phyloP scores from a whole-genome alignment of 2,888 invertebrate genomes.

The Lepidonotus clava region DNA sequence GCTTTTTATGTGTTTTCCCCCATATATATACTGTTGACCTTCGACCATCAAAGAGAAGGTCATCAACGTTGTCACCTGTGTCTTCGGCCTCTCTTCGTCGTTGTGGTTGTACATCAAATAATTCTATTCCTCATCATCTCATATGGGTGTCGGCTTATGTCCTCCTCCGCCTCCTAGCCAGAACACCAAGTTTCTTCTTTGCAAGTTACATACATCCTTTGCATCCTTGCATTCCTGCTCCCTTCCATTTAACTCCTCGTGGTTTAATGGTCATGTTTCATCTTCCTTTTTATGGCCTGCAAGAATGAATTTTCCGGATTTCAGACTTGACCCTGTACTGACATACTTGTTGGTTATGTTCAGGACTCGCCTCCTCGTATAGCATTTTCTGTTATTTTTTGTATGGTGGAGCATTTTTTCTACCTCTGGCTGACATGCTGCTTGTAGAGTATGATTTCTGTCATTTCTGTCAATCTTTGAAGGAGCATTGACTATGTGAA shows the following conservation, averaged over 20 bases:
- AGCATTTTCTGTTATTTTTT: not conserved
- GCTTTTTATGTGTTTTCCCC: conserved; percentile 14
- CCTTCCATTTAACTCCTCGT: conserved; percentile 34
- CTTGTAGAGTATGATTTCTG: not conserved
- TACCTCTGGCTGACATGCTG: conserved; percentile 26
- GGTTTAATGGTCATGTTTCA: not conserved
- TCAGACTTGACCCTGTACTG: not conserved
- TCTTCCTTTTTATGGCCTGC: conserved; percentile 9
- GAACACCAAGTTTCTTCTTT: not conserved
- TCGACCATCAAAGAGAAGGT: not conserved
- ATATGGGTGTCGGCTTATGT: conserved; percentile 22
- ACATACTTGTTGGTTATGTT: not conserved
- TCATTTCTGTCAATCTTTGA: not conserved
- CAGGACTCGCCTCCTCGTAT: not conserved
- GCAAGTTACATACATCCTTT: conserved; percentile 4
- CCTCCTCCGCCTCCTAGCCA: not conserved
- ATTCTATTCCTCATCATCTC: conserved; percentile 1
- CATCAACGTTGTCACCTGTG: not conserved
- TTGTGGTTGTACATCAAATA: not conserved
- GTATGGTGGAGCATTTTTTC: conserved; percentile 17
- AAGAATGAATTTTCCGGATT: not conserved
- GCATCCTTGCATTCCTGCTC: not conserved
- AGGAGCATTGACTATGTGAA: conserved; percentile 1
- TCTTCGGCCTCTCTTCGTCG: not conserved
- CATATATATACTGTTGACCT: not conserved